Conservation (phyloP, 2,888 invertebrate species). For the Cheiracanthium punctorium region DNA sequence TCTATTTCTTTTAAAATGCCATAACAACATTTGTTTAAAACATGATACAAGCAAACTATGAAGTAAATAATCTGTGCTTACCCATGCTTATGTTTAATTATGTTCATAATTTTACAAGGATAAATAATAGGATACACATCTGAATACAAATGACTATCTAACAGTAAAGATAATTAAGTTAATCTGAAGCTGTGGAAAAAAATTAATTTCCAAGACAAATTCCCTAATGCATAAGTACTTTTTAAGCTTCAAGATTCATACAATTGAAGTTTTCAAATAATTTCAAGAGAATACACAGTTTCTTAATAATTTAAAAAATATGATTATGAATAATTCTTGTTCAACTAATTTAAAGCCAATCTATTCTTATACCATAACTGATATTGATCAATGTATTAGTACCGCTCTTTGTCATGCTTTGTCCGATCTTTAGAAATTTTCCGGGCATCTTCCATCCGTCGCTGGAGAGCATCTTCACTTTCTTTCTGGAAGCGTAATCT, state of each 20-base stretch:
- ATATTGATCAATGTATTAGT: conserved; percentile 8
- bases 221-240: not conserved
- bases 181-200: no score
- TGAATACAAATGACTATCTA: no score
- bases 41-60: no score
- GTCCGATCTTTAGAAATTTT: conserved; percentile 56
- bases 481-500: conserved; percentile 61
- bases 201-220: not conserved
- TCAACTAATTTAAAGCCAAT: not conserved
- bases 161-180: no score
- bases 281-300: not conserved
- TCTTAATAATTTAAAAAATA: no score
- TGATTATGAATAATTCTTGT: no score
- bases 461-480: conserved; percentile 64
- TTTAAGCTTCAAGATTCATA: not conserved
- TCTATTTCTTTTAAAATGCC: no score
- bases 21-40: no score
- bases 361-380: not conserved
- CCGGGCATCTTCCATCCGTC: conserved; percentile 63
- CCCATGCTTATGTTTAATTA: no score
- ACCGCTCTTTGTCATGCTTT: conserved; percentile 69
- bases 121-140: no score
- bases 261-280: not conserved
- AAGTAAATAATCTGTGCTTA: no score
- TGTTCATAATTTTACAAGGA: no score